Percentiles rank a stretch among this genome's conserved stretches.
Evolutionary conservation across 2,888 invertebrate genomes (phyloP).

Genomic region (Peribatodes rhomboidaria): DNA sequence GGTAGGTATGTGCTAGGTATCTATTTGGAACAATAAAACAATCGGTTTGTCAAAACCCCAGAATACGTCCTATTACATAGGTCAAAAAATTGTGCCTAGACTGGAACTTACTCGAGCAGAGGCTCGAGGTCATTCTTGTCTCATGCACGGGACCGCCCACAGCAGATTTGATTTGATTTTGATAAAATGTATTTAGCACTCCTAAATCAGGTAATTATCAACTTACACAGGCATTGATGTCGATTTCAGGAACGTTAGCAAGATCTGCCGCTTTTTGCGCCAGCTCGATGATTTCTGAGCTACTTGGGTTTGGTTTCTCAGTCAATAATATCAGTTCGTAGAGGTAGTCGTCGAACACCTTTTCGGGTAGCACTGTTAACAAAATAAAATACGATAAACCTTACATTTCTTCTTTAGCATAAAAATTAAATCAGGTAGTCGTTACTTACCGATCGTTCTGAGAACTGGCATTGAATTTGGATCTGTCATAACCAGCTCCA

Average conservation of each 20-base stretch:
- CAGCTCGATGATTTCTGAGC: constrained; percentile 83
- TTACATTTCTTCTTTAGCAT: not conserved
- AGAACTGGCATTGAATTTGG: constrained; percentile 36
- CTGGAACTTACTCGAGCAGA: no score
- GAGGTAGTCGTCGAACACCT: constrained; percentile 85
- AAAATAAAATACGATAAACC: not conserved
- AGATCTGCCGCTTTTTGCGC: constrained; percentile 88
- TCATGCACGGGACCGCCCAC: no score
- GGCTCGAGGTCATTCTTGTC: no score
- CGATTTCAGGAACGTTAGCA: constrained; percentile 80
- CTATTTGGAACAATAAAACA: no score
- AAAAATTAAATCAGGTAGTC: not conserved
- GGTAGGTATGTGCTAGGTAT: no score
- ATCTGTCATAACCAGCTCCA: constrained; percentile 43
- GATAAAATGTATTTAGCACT: no score
- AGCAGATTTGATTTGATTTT: no score
- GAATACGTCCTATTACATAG: no score
- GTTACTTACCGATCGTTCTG: constrained; percentile 34
- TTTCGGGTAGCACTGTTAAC: constrained; percentile 52
- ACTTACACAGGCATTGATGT: constrained; percentile 71
- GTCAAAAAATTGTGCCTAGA: no score
- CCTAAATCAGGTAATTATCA: not conserved
- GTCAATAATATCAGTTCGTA: constrained; percentile 88
- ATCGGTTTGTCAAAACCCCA: no score
- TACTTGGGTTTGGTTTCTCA: constrained; percentile 71